These are phyloP conservation scores for Diarsia mendica DNA, from an alignment of 2,888 invertebrate genomes.

Conservation along the genomic window DNA sequence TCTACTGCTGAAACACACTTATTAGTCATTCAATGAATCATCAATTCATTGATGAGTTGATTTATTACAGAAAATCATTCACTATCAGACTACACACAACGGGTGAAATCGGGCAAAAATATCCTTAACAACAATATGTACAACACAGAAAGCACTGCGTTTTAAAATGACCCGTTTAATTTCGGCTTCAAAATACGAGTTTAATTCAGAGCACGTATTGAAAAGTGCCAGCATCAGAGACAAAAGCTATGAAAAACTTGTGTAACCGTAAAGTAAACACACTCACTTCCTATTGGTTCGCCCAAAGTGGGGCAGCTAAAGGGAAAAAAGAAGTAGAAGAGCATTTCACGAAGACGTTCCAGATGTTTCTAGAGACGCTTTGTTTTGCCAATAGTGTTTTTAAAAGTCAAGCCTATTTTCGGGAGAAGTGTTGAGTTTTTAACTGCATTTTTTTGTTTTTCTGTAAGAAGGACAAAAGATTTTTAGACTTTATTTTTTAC, in stretches of 20 bases:
- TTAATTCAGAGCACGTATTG: constrained; percentile 62
- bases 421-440: constrained; percentile 9
- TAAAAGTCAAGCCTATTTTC: constrained; percentile 45
- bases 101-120: constrained; percentile 13
- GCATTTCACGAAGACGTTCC: constrained; percentile 61
- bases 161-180: constrained; percentile 56
- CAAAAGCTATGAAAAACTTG: constrained; percentile 69
- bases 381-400: constrained; percentile 68
- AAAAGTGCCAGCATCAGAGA: constrained; percentile 60
- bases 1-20: neutral
- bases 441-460: neutral
- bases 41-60: neutral
- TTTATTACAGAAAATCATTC: constrained; percentile 7
- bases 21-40: neutral
- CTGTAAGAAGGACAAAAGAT: neutral
- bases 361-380: constrained; percentile 66
- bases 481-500: neutral
- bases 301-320: constrained; percentile 66
- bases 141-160: constrained; percentile 31
- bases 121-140: constrained; percentile 8
- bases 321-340: constrained; percentile 61
- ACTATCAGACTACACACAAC: neutral
- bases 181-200: constrained; percentile 45
- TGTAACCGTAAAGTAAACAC: constrained; percentile 66
- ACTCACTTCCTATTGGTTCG: constrained; percentile 63